A percentile compares a stretch with the other conserved stretches of the same genome.
These are phyloP conservation scores for Musca domestica DNA, from an alignment of 1,140 invertebrate species.

Conservation along the genomic window DNA sequence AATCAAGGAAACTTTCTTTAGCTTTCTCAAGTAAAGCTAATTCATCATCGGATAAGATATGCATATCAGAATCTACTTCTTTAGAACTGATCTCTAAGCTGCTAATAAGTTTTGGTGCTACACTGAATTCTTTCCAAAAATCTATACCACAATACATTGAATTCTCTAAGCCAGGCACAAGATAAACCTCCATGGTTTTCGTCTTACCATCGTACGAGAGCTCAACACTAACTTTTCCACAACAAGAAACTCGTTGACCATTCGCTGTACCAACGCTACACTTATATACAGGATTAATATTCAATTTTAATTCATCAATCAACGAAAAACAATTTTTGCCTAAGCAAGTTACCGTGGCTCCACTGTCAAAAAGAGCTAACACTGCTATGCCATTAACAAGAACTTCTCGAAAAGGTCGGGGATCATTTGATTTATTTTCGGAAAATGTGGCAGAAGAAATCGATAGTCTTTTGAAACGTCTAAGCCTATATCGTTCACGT, in stretches of 20 bases:
- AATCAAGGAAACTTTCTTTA: slow-evolving; percentile 27
- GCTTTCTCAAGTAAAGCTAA: background rate
- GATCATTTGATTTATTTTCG: too few relatives aligned
- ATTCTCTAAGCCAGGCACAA: slow-evolving; percentile 13
- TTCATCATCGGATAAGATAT: background rate
- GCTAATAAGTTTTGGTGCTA: slow-evolving; percentile 13
- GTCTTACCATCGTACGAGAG: background rate
- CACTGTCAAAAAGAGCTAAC: slow-evolving; percentile 19
- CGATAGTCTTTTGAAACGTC: too few relatives aligned
- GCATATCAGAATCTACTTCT: background rate
- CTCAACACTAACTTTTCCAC: background rate
- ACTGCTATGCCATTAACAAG: too few relatives aligned
- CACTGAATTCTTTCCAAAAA: slow-evolving; percentile 25
- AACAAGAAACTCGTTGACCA: background rate
- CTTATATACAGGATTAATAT: background rate
- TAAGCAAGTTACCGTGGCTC: slow-evolving; percentile 6
- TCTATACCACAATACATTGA: slow-evolving; percentile 19
- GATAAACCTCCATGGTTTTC: background rate
- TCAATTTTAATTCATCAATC: background rate
- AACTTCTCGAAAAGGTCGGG: background rate
- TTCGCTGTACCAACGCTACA: slow-evolving; percentile 12
- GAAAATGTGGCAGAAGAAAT: too few relatives aligned
- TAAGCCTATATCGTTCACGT: background rate
- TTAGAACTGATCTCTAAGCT: background rate
- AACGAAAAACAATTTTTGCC: too few relatives aligned